These are phyloP conservation scores for Pseudomyrmex cubaensis DNA, from an alignment of 1,140 invertebrate species.

Conservation along the genomic window DNA sequence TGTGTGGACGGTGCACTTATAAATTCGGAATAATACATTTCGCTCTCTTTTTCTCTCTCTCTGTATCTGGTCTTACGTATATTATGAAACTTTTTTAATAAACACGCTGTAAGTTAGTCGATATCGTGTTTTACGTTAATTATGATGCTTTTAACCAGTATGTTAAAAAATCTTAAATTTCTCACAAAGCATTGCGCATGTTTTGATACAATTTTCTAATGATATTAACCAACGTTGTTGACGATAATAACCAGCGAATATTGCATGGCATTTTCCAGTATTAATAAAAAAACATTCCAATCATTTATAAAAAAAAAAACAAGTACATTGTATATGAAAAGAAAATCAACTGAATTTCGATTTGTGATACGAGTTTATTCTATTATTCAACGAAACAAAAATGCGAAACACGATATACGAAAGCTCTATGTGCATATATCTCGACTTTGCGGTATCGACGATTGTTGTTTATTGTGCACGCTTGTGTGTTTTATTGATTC, in stretches of 20 bases:
- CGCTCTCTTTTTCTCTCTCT: not conserved
- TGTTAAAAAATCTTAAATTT: no score
- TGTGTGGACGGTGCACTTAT: constrained; percentile 59
- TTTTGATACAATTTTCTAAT: no score
- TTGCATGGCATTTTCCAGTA: constrained; percentile 10
- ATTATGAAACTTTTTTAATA: constrained; percentile 11
- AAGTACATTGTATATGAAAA: not conserved
- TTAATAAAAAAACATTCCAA: constrained; percentile 6
- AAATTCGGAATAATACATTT: constrained; percentile 24
- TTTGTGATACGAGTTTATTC: constrained; percentile 7
- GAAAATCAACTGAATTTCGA: not conserved
- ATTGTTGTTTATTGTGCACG: constrained; percentile 28
- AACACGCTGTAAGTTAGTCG: constrained; percentile 33
- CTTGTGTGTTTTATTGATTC: constrained; percentile 1
- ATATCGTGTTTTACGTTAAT: constrained; percentile 30
- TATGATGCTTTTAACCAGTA: constrained; percentile 3
- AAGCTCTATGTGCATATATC: not conserved
- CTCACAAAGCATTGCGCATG: no score
- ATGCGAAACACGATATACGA: constrained; percentile 21
- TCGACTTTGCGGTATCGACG: constrained; percentile 4
- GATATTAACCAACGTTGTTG: no score
- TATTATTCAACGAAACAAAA: not conserved
- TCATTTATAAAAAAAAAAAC: not conserved
- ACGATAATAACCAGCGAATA: constrained; percentile 3
- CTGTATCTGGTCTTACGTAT: constrained; percentile 18